Base-by-base conservation (phyloP, 2,888 invertebrate species). In the Carabus problematicus region DNA sequence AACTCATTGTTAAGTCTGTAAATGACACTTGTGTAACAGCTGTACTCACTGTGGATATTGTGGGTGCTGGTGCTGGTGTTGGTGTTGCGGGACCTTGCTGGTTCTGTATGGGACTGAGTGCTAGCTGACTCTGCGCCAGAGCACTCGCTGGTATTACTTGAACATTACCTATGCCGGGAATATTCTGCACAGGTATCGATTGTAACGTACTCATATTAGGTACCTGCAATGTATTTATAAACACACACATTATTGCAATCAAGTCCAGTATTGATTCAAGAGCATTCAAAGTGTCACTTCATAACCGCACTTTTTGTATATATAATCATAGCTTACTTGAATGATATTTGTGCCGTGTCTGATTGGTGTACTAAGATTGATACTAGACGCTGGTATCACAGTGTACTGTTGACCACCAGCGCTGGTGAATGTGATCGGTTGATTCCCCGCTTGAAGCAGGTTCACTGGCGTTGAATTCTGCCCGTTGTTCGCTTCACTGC, bases 331-430 rank as follows among this genome's bases (percentile, higher is more conserved):
- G 29, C 29, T 29, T 71, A 77, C 76, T 74, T 79, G 78, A 56
- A 79, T 75, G 19, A 78, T 75, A 70, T 75, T 77, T 56, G 75
- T 75, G 54, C 76, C 75, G 43, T 78, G 77, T 47, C 79, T 78
- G 71, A 82, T 75, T 72, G 81, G 76, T 64, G 78, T 74, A 72
- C 83, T 78, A 76, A 84, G 82, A 79, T 86, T 86, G 74, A 88
- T 78, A 63, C 86, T 85, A 12, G 88, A 85, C 1, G 91, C 88
- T 8, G 94, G 93, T 77, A 95, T 94, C 63, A 95, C 90, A 4
- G 94, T 94, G 74, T 94, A 87, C 78, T 94, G 94, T 77, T 93
- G 93, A 0, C 91, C 92, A 76, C 88, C 88, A 1, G 91, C 89
- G 70, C 90, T 88, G 72, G 88, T 90, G 68, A 91, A 89, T 9